Percentiles rank a stretch among this genome's conserved stretches.
phyloP scores from a whole-genome alignment of 2,797 vertebrate species.

The Melanotaenia parkinsoni region DNA sequence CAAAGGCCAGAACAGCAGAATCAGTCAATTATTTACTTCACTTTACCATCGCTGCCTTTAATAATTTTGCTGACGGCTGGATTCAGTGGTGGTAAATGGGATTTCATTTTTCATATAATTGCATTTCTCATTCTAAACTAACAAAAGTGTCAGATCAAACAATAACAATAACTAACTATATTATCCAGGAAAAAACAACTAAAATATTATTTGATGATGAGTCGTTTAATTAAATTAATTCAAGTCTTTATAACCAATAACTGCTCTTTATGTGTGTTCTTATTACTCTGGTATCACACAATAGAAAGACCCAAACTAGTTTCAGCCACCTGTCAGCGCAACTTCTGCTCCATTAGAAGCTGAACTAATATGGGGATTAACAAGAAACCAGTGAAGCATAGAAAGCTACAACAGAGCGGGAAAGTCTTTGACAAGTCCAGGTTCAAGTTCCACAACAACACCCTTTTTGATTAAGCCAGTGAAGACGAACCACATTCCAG shows the following conservation, averaged over 20 bases:
- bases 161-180: background rate
- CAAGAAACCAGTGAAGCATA: conserved; percentile 15
- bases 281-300: background rate
- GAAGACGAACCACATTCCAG: conserved; percentile 51
- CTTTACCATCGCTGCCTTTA: too few relatives aligned
- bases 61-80: too few relatives aligned
- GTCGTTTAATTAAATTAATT: background rate
- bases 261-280: too few relatives aligned
- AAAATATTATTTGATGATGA: background rate
- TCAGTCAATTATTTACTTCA: background rate
- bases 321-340: background rate
- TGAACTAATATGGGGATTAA: conserved; percentile 19
- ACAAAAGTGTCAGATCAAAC: background rate
- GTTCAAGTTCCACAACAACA: conserved; percentile 32
- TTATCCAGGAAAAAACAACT: background rate
- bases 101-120: too few relatives aligned
- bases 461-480: conserved; percentile 1
- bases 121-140: too few relatives aligned
- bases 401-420: background rate
- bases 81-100: too few relatives aligned
- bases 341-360: conserved; percentile 4
- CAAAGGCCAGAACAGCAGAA: background rate
- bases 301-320: background rate
- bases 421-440: conserved; percentile 19
- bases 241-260: too few relatives aligned